phyloP scores from a whole-genome alignment of 2,113 vertebrate genomes.

The Talpa occidentalis region DNA sequence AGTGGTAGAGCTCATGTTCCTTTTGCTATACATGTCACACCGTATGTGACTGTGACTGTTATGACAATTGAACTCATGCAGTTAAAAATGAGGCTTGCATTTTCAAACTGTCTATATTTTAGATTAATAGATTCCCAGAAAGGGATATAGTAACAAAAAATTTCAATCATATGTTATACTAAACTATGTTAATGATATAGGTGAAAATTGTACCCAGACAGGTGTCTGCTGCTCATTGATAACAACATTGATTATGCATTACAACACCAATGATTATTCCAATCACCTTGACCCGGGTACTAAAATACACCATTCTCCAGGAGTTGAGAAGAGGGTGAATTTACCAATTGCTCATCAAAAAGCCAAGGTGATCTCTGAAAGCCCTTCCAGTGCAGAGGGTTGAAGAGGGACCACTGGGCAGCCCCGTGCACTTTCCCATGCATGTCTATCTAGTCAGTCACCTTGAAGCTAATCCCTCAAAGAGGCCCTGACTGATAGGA shows the following conservation, averaged over 20 bases:
- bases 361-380: conserved; percentile 21
- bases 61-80: neutral
- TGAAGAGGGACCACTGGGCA: neutral
- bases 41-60: neutral
- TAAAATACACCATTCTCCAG: neutral
- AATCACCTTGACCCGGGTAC: neutral
- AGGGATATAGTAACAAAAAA: neutral
- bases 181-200: neutral
- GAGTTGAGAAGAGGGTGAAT: neutral
- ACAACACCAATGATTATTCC: neutral
- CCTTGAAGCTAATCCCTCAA: neutral
- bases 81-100: neutral
- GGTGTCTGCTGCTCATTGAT: neutral
- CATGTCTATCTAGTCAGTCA: neutral
- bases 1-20: neutral
- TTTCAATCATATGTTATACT: neutral
- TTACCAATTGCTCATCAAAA: conserved; percentile 47
- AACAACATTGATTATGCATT: neutral
- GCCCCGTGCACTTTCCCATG: neutral
- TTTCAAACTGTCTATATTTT: neutral
- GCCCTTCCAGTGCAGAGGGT: neutral
- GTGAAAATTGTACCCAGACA: neutral
- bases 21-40: neutral
- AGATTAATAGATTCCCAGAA: neutral
- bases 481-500: neutral